Evolutionary conservation across 2,888 invertebrate genomes (phyloP).

Genomic region (Cryptosula pallasiana): DNA sequence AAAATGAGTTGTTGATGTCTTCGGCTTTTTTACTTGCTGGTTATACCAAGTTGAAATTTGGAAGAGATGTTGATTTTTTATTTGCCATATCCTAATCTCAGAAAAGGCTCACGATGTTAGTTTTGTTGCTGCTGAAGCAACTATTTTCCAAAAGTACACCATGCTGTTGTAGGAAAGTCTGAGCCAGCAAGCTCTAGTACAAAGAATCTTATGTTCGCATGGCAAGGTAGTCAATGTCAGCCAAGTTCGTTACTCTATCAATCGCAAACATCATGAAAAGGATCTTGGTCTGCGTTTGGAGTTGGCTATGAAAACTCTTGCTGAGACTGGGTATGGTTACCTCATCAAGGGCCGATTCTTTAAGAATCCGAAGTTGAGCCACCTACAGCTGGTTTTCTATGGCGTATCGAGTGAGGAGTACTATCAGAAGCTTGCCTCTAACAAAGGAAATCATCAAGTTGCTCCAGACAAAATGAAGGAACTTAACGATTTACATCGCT

Average conservation of each 20-base stretch:
- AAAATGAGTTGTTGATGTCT: too few relatives aligned
- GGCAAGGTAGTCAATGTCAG: constrained; percentile 10
- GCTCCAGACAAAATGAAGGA: constrained; percentile 8
- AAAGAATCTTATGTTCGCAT: constrained; percentile 13
- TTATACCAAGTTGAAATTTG: too few relatives aligned
- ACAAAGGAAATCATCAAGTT: constrained; percentile 19
- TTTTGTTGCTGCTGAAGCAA: too few relatives aligned
- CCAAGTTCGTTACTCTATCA: constrained; percentile 16
- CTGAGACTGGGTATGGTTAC: constrained; percentile 9
- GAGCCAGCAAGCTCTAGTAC: constrained; percentile 14
- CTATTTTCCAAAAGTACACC: too few relatives aligned
- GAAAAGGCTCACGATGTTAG: too few relatives aligned
- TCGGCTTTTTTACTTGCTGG: too few relatives aligned
- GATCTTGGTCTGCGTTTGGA: background rate
- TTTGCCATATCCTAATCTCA: too few relatives aligned
- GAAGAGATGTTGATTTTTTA: too few relatives aligned
- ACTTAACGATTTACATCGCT: constrained; percentile 4
- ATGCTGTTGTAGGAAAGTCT: constrained; percentile 17
- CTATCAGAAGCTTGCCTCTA: background rate
- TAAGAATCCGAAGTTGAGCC: constrained; percentile 4
- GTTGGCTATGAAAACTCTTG: constrained; percentile 1
- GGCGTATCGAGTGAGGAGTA: background rate
- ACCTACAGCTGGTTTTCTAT: constrained; percentile 11
- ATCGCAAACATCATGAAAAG: constrained; percentile 21
- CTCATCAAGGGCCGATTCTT: constrained; percentile 11